Evolutionary conservation across 2,888 invertebrate genomes (phyloP), one percentile per base, ranked within the genome.

Genomic region (Eupeodes latifasciatus): DNA sequence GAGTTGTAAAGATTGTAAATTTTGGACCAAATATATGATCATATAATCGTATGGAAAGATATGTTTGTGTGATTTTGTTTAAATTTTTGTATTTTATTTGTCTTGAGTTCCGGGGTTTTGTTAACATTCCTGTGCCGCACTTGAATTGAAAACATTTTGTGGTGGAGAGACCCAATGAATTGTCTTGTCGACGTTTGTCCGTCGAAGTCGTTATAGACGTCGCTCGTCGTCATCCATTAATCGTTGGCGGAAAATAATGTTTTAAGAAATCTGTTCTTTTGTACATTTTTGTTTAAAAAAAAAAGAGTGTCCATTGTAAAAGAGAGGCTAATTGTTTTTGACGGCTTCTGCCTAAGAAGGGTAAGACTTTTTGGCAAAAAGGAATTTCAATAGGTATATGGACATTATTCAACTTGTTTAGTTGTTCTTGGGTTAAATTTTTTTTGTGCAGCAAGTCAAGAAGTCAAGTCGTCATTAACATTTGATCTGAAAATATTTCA

Each of bases 281-380:
- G 47, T 72, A 27, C 27, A 27, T 27, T 47, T 14, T 40, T 40
- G 0, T 40, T 40, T 40, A 1, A 5, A 40, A 5, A 40, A 40
- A 1, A 5, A 36, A 36, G 47, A 16, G 34, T 44, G 72, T 72
- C 11, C 27, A 44, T 59, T 59, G 27, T 47, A 40, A 40, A 47
- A 47, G 40, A 72, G 59, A 72, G 47, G 59, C 59, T 72, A 72
- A 72, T 72, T 72, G 72, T 72, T 72, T 72, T 72, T 72, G 72
- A 72, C 72, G 72, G 72, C 72, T 72, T 72, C 72, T 59, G 72
- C 72, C 72, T 72, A 47, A 59, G 72, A 72, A 72, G 72, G 72
- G 27, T 59, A 19, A n/a, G 44, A 34, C 44, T 59, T 67, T 36
- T 66, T 59, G 72, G 47, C 47, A 72, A 27, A 72, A 47, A 40